Percentiles rank a stretch among this genome's conserved stretches.
Conservation (phyloP, 2,113 vertebrate species). For the zebrafish (Danio rerio) region GRCz12tu NC_133197.1:38730501-38731000, state of each 20-base stretch:
- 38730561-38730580: conserved; percentile 85
- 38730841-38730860: conserved; percentile 91
- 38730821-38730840: conserved; percentile 91
- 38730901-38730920: conserved; percentile 95
- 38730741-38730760: conserved; percentile 80
- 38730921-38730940: conserved; percentile 84
- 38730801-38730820: conserved; percentile 91
- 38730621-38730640: conserved; percentile 91
- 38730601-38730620: conserved; percentile 92
- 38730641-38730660: conserved; percentile 80
- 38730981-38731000: conserved; percentile 88
- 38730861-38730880: conserved; percentile 96
- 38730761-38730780: conserved; percentile 88
- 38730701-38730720: conserved; percentile 92
- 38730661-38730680: conserved; percentile 91
- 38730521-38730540: conserved; percentile 85
- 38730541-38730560: conserved; percentile 82
- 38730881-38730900: conserved; percentile 99
- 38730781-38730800: conserved; percentile 83
- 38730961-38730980: conserved; percentile 92
- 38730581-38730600: conserved; percentile 92
- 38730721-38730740: conserved; percentile 86
- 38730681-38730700: conserved; percentile 91
- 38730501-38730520: conserved; percentile 85
- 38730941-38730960: conserved; percentile 91